Evolutionary conservation across 2,113 vertebrate genomes (phyloP), one percentile per base, ranked within the genome.

Genomic region (Capricornis sumatraensis): DNA sequence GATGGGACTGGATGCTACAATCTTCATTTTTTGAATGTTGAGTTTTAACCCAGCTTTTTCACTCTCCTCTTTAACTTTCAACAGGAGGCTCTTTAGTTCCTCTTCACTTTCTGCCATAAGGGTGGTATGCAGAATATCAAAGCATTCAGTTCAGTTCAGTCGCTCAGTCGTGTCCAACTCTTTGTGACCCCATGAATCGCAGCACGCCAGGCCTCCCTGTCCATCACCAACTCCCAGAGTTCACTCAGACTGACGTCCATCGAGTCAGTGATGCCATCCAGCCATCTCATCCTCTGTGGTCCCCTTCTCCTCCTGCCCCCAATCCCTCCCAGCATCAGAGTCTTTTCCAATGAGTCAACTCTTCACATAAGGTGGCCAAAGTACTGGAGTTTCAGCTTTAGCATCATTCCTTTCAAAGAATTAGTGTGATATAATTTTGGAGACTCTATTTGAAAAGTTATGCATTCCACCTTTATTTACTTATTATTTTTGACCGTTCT

Each of bases 161-260:
- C 2, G 0, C 58, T 62, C 28, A 30, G 28, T 60, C 10, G 0
- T 62, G 2, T 62, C 58, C 2, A 0, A 30, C 58, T 62, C 58
- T 30, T 62, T 62, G 28, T 0, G 13, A 62, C 28, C 58, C 12
- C 28, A 62, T 30, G 28, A 62, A 62, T 62, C 2, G 6, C 58
- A 30, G 13, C 28, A 30, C 2, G 0, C 27, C 58, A 62, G 5
- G 2, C 27, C 28, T 62, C 58, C 27, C 58, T 62, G 28, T 15
- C 28, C 28, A 30, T 15, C 28, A 62, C 58, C 58, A 30, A 7
- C 58, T 30, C 58, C 28, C 0, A 0, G 12, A 62, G 58, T 62
- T 62, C 6, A 62, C 6, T 62, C 27, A 30, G 4, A 62, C 28
- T 62, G 28, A 30, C 0, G 2, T 62, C 28, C 58, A 62, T 62